These are phyloP conservation scores for Charina bottae DNA, from an alignment of 2,113 vertebrate species.

Conservation along the genomic window DNA sequence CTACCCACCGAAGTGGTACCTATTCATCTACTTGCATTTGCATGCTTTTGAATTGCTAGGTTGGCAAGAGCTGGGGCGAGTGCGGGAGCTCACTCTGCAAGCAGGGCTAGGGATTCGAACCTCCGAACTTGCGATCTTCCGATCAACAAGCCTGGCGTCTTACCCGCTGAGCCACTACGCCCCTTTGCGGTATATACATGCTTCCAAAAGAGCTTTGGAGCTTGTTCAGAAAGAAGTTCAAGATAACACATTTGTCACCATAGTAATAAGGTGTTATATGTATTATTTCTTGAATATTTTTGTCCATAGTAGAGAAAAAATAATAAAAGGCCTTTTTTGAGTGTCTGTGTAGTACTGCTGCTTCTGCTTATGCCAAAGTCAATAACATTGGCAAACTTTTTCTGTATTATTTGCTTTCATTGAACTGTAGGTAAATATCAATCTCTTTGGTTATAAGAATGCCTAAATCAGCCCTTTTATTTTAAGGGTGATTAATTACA, in stretches of 20 bases:
- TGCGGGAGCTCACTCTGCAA: too few species aligned
- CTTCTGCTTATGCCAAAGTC: background rate
- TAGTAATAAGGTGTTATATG: background rate
- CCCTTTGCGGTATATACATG: background rate
- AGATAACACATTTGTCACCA: background rate
- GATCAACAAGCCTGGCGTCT: too few species aligned
- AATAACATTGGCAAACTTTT: background rate
- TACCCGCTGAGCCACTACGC: too few species aligned
- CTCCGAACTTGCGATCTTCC: too few species aligned
- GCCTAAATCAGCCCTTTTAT: background rate
- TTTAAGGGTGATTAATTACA: constrained; percentile 11
- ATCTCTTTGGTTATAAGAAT: background rate
- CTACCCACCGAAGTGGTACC: too few species aligned
- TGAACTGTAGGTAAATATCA: background rate
- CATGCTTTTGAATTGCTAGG: too few species aligned
- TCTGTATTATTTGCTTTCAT: background rate
- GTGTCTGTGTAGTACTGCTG: background rate
- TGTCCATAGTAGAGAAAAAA: background rate
- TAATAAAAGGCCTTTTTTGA: constrained; percentile 24
- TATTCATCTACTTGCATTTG: too few species aligned
- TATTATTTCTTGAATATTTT: constrained; percentile 20
- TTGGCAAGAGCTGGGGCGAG: too few species aligned
- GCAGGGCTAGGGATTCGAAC: too few species aligned
- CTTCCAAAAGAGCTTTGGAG: background rate
- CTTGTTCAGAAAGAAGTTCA: background rate